Evolutionary conservation across 2,113 vertebrate genomes (phyloP).

Genomic region (Zingel zingel): DNA sequence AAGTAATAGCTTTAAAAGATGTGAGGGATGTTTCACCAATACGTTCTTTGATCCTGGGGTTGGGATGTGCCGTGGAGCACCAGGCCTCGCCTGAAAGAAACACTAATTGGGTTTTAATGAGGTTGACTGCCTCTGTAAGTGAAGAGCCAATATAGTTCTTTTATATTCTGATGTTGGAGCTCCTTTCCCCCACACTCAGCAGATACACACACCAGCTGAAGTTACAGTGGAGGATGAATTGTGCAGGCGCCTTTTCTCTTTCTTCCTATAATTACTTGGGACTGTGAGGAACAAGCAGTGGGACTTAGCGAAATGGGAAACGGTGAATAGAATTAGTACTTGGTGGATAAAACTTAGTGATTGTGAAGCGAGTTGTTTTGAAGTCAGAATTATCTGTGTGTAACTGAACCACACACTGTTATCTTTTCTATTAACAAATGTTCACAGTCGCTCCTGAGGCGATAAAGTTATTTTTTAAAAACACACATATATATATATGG

Average conservation of each 20-base stretch:
- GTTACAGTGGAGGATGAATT: constrained; percentile 43
- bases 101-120: constrained; percentile 81
- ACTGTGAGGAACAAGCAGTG: constrained; percentile 48
- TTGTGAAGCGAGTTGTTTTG: constrained; percentile 36
- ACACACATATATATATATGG: constrained; percentile 4
- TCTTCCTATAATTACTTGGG: constrained; percentile 62
- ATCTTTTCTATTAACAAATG: constrained; percentile 56
- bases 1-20: constrained; percentile 46
- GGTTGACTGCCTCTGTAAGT: constrained; percentile 59
- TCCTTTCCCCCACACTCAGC: constrained; percentile 41
- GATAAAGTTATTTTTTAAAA: constrained; percentile 17
- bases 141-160: constrained; percentile 52
- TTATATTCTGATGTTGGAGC: constrained; percentile 54
- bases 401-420: constrained; percentile 46
- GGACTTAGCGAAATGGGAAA: constrained; percentile 49
- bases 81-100: constrained; percentile 55
- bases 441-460: constrained; percentile 34
- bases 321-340: constrained; percentile 45
- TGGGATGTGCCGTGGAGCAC: constrained; percentile 39
- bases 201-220: constrained; percentile 40
- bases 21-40: constrained; percentile 48
- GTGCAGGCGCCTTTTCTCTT: constrained; percentile 36
- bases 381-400: constrained; percentile 54
- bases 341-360: constrained; percentile 36
- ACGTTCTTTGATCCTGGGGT: constrained; percentile 67